Conservation (phyloP, 1,140 invertebrate genomes). For the Phymorhynchus buccinoides region DNA sequence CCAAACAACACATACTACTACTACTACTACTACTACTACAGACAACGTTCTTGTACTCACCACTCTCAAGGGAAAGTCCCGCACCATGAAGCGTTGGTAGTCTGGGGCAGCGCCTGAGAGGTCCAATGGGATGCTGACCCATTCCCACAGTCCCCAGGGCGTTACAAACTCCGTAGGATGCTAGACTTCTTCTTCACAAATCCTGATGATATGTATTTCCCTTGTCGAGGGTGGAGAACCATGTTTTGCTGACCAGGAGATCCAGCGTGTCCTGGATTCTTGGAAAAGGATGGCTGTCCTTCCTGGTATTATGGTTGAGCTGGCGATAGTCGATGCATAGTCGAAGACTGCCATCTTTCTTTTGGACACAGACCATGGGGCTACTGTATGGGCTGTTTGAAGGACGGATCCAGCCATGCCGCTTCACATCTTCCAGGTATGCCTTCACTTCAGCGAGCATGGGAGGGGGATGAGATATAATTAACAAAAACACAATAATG, state of each 20-base stretch:
- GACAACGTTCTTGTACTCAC: too few species aligned
- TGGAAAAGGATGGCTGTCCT: constrained; percentile 38
- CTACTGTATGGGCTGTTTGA: constrained; percentile 35
- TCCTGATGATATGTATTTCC: constrained; percentile 52
- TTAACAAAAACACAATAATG: too few species aligned
- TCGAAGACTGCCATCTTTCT: constrained; percentile 38
- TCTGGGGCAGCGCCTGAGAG: constrained; percentile 44
- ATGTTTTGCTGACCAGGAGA: constrained; percentile 27
- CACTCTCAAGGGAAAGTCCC: too few species aligned
- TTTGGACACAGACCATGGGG: constrained; percentile 44
- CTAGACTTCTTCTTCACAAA: constrained; percentile 41
- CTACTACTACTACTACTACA: too few species aligned
- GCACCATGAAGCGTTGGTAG: constrained; percentile 47
- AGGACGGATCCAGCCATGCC: constrained; percentile 28
- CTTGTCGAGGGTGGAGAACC: constrained; percentile 49
- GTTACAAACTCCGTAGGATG: constrained; percentile 41
- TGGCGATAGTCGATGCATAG: constrained; percentile 41
- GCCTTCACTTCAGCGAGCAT: constrained; percentile 51
- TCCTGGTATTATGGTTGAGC: constrained; percentile 28
- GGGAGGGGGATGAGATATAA: constrained; percentile 39
- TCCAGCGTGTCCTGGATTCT: constrained; percentile 39
- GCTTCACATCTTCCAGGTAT: constrained; percentile 40
- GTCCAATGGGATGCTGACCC: constrained; percentile 46
- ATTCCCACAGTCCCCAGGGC: constrained; percentile 45
- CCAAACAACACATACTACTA: too few species aligned